These are phyloP conservation scores for Dolichallabes microphthalmus DNA, from an alignment of 2,113 vertebrate genomes.

Conservation along the genomic window DNA sequence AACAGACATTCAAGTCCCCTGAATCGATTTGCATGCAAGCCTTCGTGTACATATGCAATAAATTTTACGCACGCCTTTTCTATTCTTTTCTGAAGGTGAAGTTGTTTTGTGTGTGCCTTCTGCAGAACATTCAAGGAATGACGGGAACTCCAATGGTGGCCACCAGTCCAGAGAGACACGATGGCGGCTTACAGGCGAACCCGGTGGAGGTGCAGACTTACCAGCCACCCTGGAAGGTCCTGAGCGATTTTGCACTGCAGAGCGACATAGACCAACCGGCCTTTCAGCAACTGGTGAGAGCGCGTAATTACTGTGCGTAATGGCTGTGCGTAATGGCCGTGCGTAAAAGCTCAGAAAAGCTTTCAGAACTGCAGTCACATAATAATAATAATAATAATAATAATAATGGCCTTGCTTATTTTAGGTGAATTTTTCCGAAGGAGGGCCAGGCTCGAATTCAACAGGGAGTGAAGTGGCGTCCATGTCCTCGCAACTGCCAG, in stretches of 20 bases:
- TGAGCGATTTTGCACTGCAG: slow-evolving; percentile 98
- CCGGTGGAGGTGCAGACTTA: slow-evolving; percentile 98
- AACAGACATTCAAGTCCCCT: neutral
- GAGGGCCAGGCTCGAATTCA: slow-evolving; percentile 95
- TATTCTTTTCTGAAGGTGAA: slow-evolving; percentile 31
- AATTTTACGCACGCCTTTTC: neutral
- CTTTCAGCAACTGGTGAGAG: slow-evolving; percentile 97
- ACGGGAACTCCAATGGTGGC: slow-evolving; percentile 99
- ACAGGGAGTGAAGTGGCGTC: slow-evolving; percentile 98
- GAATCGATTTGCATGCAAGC: neutral
- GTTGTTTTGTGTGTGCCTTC: slow-evolving; percentile 58
- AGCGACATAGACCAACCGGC: slow-evolving; percentile 99
- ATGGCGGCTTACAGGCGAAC: slow-evolving; percentile 96
- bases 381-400: slow-evolving; percentile 15
- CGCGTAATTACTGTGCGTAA: slow-evolving; percentile 34
- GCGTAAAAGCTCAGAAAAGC: neutral
- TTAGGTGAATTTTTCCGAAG: slow-evolving; percentile 96
- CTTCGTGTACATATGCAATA: neutral
- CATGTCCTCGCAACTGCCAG: slow-evolving; percentile 98
- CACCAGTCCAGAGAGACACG: slow-evolving; percentile 94
- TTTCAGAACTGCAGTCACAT: neutral
- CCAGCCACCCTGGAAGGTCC: slow-evolving; percentile 98
- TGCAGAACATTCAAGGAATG: slow-evolving; percentile 98
- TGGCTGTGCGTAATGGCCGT: slow-evolving; percentile 3
- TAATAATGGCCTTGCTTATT: slow-evolving; percentile 35